Percentiles rank a stretch among this genome's conserved stretches.
Evolutionary conservation across 1,140 invertebrate species (phyloP).

Genomic region (Spodoptera litura): DNA sequence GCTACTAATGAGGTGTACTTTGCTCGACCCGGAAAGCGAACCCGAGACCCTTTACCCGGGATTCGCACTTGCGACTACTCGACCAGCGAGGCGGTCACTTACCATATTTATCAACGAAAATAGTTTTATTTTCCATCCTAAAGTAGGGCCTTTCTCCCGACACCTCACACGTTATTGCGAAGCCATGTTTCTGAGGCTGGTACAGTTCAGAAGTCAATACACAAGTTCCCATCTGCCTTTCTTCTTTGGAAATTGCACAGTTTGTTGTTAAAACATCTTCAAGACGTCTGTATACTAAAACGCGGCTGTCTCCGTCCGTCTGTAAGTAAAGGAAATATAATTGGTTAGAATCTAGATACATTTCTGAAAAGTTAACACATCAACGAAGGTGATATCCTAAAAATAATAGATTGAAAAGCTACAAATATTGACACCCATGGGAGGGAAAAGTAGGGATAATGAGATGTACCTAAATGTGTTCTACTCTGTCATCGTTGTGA

Average conservation of each 20-base stretch:
- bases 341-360: too few relatives aligned
- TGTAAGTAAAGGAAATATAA: conserved; percentile 45
- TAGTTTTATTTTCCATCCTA: conserved; percentile 59
- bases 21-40: too few relatives aligned
- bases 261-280: conserved; percentile 54
- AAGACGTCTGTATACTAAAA: background rate
- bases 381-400: too few relatives aligned
- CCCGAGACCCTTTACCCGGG: too few relatives aligned
- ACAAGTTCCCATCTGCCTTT: conserved; percentile 60
- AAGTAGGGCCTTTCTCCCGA: conserved; percentile 75
- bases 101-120: conserved; percentile 60
- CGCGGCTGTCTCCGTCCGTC: conserved; percentile 53
- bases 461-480: too few relatives aligned
- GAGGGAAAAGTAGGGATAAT: too few relatives aligned
- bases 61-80: too few relatives aligned
- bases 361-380: too few relatives aligned
- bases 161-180: conserved; percentile 67
- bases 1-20: too few relatives aligned
- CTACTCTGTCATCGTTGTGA: too few relatives aligned
- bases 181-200: conserved; percentile 56
- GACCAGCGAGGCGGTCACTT: background rate
- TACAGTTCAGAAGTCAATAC: conserved; percentile 58
- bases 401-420: too few relatives aligned
- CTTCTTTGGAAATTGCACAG: conserved; percentile 52
- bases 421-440: too few relatives aligned